A percentile compares a stretch with the other conserved stretches of the same genome.
Conservation (phyloP, 2,888 invertebrate species). For the Ptycholaimellus sp. region DNA sequence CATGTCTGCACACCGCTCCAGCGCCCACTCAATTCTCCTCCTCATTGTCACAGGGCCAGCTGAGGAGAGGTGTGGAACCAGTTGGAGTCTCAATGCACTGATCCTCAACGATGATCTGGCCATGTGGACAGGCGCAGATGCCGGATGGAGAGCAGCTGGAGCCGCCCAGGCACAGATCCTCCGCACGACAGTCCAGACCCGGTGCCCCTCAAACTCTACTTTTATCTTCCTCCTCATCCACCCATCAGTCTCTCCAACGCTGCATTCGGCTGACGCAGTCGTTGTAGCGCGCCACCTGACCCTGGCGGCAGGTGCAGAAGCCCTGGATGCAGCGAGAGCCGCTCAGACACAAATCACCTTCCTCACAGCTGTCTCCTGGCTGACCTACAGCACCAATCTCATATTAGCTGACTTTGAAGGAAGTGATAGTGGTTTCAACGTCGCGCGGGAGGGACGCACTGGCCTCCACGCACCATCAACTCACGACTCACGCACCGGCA, state of each 20-base stretch:
- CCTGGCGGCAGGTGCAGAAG: slow-evolving; percentile 15
- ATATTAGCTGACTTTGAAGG: not conserved
- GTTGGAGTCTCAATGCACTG: no score
- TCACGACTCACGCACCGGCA: no score
- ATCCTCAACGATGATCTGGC: slow-evolving; percentile 1
- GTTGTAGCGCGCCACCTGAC: slow-evolving; percentile 11
- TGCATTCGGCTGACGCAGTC: no score
- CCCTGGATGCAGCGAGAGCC: slow-evolving; percentile 14
- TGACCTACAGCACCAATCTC: no score
- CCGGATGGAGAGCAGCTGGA: slow-evolving; percentile 9
- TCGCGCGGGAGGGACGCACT: no score
- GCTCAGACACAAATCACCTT: slow-evolving; percentile 10
- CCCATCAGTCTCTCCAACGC: no score
- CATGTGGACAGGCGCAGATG: slow-evolving; percentile 6
- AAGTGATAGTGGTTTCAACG: not conserved
- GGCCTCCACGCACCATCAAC: no score
- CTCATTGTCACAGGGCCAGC: not conserved
- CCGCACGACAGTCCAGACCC: slow-evolving; percentile 10
- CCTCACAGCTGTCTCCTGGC: slow-evolving; percentile 1
- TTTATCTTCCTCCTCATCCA: no score
- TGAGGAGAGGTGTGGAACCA: no score
- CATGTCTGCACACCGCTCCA: no score
- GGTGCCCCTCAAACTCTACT: slow-evolving; percentile 10
- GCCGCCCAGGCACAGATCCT: slow-evolving; percentile 10
- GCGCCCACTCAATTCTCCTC: no score